These are phyloP conservation scores for Anniella stebbinsi DNA, from an alignment of 2,797 vertebrate species.

Conservation along the genomic window DNA sequence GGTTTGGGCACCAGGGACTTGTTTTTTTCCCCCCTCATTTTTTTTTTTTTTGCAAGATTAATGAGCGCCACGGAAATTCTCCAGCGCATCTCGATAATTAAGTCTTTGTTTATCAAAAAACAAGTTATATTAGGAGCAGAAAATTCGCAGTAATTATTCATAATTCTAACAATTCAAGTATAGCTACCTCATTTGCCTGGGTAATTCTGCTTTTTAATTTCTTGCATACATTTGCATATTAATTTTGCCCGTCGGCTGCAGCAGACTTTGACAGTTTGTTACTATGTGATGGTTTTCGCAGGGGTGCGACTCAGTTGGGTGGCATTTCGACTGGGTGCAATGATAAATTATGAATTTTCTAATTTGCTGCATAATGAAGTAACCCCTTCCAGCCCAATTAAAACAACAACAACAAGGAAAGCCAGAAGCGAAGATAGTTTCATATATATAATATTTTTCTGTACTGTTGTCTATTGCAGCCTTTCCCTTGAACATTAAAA, in stretches of 20 bases:
- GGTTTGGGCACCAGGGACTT: slow-evolving; percentile 96
- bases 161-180: slow-evolving; percentile 99
- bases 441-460: slow-evolving; percentile 68
- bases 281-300: slow-evolving; percentile 92
- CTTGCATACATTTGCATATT: slow-evolving; percentile 99
- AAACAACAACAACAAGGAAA: slow-evolving; percentile 68
- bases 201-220: slow-evolving; percentile 99
- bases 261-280: slow-evolving; percentile 96
- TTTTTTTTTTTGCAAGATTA: slow-evolving; percentile 94
- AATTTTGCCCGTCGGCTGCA: slow-evolving; percentile 99
- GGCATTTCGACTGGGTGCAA: slow-evolving; percentile 98
- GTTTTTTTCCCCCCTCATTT: slow-evolving; percentile 80
- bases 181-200: slow-evolving; percentile 99
- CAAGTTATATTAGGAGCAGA: slow-evolving; percentile 99
- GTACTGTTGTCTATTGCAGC: slow-evolving; percentile 64
- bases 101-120: slow-evolving; percentile 99
- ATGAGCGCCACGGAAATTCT: slow-evolving; percentile 99
- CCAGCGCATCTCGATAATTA: slow-evolving; percentile 99
- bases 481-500: slow-evolving; percentile 60
- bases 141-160: slow-evolving; percentile 99
- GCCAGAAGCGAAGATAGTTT: slow-evolving; percentile 51
- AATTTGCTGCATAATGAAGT: slow-evolving; percentile 99
- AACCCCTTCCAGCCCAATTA: slow-evolving; percentile 90
- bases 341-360: slow-evolving; percentile 99
- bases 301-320: slow-evolving; percentile 97